Evolutionary conservation across 2,797 vertebrate genomes (phyloP).

Genomic region (Parauchenoglanis ngamensis): DNA sequence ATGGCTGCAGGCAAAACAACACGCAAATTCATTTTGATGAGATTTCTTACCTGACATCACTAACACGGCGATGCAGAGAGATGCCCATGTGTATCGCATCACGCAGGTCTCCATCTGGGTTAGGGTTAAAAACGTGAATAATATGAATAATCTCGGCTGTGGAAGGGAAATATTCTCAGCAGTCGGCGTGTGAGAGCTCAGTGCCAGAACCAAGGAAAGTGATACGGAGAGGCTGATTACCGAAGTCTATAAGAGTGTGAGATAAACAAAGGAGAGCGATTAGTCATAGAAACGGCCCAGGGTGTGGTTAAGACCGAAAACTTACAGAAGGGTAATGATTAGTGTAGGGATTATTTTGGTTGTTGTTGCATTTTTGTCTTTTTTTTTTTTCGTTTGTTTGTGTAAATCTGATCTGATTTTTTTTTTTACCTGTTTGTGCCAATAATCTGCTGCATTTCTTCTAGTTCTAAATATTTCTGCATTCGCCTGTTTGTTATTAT

Average conservation of each 20-base stretch:
- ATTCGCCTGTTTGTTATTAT: not conserved
- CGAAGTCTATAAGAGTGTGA: not conserved
- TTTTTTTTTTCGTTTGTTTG: too few relatives aligned
- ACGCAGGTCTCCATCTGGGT: not conserved
- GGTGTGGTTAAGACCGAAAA: not conserved
- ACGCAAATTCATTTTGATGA: not conserved
- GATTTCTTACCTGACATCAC: conserved; percentile 8
- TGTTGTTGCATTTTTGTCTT: not conserved
- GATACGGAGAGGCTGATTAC: not conserved
- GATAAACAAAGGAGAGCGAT: not conserved
- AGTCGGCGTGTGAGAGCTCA: not conserved
- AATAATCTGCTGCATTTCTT: not conserved
- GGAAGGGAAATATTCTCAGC: not conserved
- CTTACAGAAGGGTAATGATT: too few relatives aligned
- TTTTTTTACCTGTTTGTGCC: not conserved
- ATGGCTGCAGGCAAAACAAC: not conserved
- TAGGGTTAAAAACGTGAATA: not conserved
- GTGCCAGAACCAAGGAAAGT: not conserved
- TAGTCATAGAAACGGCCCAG: not conserved
- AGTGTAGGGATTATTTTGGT: not conserved
- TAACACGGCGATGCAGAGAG: not conserved
- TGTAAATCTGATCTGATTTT: not conserved
- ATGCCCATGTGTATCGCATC: not conserved
- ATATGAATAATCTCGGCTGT: not conserved
- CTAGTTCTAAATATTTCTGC: not conserved